Conservation (phyloP, 2,888 invertebrate species). For the Trisateles emortualis region DNA sequence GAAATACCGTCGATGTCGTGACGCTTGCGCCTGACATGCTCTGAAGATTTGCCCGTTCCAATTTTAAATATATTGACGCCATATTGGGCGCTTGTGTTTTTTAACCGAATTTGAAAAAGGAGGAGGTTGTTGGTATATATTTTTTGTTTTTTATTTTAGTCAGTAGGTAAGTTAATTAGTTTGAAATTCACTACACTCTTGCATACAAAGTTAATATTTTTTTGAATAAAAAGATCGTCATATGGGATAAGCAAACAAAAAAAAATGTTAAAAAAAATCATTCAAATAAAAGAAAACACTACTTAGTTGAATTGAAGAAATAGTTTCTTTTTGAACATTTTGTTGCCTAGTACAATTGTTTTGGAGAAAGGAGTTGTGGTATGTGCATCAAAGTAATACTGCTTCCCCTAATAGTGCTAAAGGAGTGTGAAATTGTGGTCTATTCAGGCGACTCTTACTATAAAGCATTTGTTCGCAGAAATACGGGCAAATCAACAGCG, state of each 20-base stretch:
- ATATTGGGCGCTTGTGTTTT: conserved; percentile 16
- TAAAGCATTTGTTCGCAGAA: conserved; percentile 36
- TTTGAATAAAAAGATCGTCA: neutral
- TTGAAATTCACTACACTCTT: neutral
- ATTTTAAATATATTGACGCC: conserved; percentile 26
- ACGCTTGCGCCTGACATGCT: conserved; percentile 68
- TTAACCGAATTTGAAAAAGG: no score
- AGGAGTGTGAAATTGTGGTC: neutral
- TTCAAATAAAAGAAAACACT: no score
- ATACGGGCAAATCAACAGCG: conserved; percentile 73
- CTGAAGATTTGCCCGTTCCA: conserved; percentile 74
- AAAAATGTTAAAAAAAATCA: no score
- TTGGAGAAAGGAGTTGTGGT: neutral
- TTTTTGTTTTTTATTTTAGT: neutral
- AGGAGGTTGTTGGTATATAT: no score
- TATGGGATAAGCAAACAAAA: neutral
- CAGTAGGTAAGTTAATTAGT: neutral
- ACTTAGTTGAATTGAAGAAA: no score
- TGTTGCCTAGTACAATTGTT: neutral
- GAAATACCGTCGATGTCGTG: conserved; percentile 77
- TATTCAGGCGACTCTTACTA: conserved; percentile 4
- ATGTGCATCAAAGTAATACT: neutral
- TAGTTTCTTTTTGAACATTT: neutral
- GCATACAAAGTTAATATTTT: neutral
- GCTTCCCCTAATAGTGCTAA: neutral